A percentile compares a stretch with the other conserved stretches of the same genome.
Conservation (phyloP, 2,888 invertebrate genomes). For the Conomelus anceps region DNA sequence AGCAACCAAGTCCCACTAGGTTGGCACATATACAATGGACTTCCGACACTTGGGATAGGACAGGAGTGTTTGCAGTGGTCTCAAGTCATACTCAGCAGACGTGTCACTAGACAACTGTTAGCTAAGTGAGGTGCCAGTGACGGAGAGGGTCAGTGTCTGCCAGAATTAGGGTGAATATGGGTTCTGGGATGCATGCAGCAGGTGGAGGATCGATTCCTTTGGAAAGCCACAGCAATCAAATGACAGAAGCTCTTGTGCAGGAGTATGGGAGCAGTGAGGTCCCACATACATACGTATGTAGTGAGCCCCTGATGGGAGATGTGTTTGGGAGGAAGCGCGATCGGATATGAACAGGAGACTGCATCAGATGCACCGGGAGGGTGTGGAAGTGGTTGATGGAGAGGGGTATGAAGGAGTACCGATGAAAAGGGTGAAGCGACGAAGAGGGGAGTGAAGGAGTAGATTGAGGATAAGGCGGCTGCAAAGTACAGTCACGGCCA, state of each 20-base stretch:
- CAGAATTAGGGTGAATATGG: too few relatives aligned
- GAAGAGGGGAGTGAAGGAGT: neutral
- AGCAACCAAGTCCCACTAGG: neutral
- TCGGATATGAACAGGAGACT: neutral
- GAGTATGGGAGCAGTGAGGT: too few relatives aligned
- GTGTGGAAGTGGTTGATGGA: neutral
- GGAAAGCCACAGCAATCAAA: neutral
- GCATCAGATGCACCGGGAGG: neutral
- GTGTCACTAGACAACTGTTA: neutral
- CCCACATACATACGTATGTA: too few relatives aligned
- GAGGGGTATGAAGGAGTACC: neutral
- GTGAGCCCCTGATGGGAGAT: too few relatives aligned
- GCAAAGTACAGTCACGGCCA: neutral
- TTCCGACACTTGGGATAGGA: neutral
- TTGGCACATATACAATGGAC: neutral
- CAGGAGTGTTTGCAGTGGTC: neutral
- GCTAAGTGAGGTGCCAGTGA: neutral
- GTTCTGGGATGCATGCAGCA: neutral
- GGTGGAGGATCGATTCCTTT: neutral
- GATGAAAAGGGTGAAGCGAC: too few relatives aligned
- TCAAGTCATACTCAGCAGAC: neutral
- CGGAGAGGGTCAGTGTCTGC: neutral
- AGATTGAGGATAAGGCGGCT: neutral
- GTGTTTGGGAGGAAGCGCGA: neutral
- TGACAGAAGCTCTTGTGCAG: neutral